These are phyloP conservation scores for Amphiura filiformis DNA, from an alignment of 35 echinoderm and acorn worm species.

Conservation along the genomic window DNA sequence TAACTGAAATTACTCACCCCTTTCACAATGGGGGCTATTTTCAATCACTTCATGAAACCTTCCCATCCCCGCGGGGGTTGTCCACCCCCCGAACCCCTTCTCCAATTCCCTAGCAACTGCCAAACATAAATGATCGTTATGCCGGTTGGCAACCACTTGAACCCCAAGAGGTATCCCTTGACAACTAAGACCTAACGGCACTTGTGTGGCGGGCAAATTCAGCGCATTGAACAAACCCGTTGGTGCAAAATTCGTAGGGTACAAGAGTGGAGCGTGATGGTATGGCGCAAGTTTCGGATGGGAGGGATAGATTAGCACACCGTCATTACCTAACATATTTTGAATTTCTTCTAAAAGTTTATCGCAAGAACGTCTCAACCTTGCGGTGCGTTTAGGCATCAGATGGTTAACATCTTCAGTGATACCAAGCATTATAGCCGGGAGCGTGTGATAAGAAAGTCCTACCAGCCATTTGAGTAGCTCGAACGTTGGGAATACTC, in stretches of 20 bases:
- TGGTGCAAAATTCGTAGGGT: conserved; percentile 80
- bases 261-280: conserved; percentile 81
- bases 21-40: no score
- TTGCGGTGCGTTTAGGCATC: conserved; percentile 42
- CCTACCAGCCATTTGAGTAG: conserved; percentile 58
- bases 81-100: conserved; percentile 90
- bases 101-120: conserved; percentile 89
- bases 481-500: conserved; percentile 55
- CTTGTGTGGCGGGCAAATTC: conserved; percentile 81
- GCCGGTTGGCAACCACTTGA: conserved; percentile 74
- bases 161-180: conserved; percentile 82
- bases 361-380: conserved; percentile 34
- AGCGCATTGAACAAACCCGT: conserved; percentile 90
- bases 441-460: conserved; percentile 82
- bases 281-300: conserved; percentile 95
- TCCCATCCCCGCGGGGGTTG: conserved; percentile 46
- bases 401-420: conserved; percentile 70
- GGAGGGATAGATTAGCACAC: conserved; percentile 84
- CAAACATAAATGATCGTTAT: conserved; percentile 81
- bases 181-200: conserved; percentile 79
- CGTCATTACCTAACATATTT: conserved; percentile 73
- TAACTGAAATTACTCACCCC: no score
- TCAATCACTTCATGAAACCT: conserved; percentile 19
- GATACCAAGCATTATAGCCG: conserved; percentile 70
- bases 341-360: conserved; percentile 70